Evolutionary conservation across 2,797 vertebrate genomes (phyloP).

Genomic region (Pangasius krempfi): DNA sequence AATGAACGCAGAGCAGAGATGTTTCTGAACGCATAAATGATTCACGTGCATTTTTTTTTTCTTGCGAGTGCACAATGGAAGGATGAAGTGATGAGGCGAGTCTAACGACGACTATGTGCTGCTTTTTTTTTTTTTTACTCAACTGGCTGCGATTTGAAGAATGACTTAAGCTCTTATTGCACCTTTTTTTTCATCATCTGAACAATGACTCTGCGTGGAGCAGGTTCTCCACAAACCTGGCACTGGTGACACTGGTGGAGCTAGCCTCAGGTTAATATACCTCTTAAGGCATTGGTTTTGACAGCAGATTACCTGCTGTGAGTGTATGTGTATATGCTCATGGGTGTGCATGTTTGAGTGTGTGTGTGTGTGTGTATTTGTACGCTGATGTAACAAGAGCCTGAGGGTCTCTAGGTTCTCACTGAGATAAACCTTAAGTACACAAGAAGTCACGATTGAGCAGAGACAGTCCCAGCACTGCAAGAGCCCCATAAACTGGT

Average conservation of each 20-base stretch:
- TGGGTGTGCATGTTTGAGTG: not conserved
- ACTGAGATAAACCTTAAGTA: constrained; percentile 72
- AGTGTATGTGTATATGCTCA: not conserved
- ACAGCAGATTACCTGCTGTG: constrained; percentile 34
- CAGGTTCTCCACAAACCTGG: constrained; percentile 50
- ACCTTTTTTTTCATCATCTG: constrained; percentile 38
- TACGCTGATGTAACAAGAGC: constrained; percentile 13
- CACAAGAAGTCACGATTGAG: constrained; percentile 73
- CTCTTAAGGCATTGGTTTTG: constrained; percentile 54
- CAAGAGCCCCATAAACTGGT: constrained; percentile 43
- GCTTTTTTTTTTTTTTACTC: constrained; percentile 23
- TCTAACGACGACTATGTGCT: constrained; percentile 62
- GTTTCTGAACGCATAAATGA: constrained; percentile 67
- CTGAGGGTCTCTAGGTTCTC: constrained; percentile 57
- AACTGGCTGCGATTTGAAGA: constrained; percentile 43
- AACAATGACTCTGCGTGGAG: constrained; percentile 13
- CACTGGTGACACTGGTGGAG: constrained; percentile 66
- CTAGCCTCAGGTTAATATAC: constrained; percentile 47
- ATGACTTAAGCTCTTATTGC: constrained; percentile 48
- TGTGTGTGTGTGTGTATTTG: not conserved
- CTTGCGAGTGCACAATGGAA: constrained; percentile 75
- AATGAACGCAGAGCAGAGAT: constrained; percentile 68
- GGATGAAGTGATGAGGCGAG: constrained; percentile 72
- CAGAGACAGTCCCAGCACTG: constrained; percentile 59
- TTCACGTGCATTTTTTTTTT: constrained; percentile 71